Evolutionary conservation across 2,888 invertebrate genomes (phyloP).

Genomic region (Timema podura): DNA sequence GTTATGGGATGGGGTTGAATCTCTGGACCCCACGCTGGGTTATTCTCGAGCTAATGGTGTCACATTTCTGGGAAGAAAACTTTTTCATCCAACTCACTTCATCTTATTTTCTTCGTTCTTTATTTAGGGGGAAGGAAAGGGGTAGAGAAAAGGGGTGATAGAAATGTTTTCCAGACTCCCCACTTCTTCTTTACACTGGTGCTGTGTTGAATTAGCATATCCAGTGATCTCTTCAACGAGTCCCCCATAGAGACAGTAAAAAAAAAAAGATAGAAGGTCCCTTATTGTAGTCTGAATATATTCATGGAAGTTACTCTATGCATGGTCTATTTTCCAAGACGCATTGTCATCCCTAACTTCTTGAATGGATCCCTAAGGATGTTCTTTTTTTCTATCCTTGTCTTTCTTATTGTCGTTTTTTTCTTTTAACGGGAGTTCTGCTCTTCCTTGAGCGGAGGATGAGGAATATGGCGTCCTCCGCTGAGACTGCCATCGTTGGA

Average conservation of each 20-base stretch:
- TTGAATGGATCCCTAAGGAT: constrained; percentile 43
- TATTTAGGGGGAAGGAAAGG: too few relatives aligned
- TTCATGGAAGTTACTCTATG: constrained; percentile 29
- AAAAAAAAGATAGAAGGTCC: constrained; percentile 17
- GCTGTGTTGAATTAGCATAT: constrained; percentile 26
- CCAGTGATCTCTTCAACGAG: constrained; percentile 24
- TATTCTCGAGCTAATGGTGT: too few relatives aligned
- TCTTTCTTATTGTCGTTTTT: constrained; percentile 32
- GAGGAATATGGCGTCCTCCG: background rate
- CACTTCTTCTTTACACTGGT: background rate
- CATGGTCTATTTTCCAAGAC: constrained; percentile 42
- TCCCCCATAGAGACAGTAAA: background rate
- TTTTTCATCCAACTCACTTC: too few relatives aligned
- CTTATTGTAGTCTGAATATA: constrained; percentile 24
- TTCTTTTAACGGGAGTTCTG: constrained; percentile 23
- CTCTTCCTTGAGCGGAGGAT: constrained; percentile 5
- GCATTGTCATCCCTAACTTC: constrained; percentile 45
- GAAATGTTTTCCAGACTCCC: background rate
- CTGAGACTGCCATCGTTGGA: too few relatives aligned
- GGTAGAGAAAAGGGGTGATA: too few relatives aligned
- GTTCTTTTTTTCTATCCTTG: constrained; percentile 37
- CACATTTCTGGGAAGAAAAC: too few relatives aligned
- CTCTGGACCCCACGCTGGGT: too few relatives aligned
- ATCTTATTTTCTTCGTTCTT: too few relatives aligned
- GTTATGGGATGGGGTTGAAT: too few relatives aligned